Evolutionary conservation across 2,888 invertebrate species (phyloP).

Genomic region (Chromoteleia sp.): DNA sequence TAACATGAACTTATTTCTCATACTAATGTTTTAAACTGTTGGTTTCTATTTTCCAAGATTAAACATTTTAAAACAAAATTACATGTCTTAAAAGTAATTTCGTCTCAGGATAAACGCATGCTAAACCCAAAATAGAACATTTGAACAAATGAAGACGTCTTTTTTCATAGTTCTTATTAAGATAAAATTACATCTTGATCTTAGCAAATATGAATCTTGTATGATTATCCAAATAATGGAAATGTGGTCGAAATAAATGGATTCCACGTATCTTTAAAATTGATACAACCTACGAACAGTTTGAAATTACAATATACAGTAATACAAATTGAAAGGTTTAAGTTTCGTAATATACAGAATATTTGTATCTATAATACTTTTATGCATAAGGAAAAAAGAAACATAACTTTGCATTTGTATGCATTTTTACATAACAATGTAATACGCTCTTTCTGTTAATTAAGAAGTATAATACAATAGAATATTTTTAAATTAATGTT

Average conservation of each 20-base stretch:
- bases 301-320: conserved; percentile 16
- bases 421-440: too few species aligned
- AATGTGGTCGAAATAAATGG: conserved; percentile 44
- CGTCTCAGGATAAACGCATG: not conserved
- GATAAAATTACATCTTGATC: conserved; percentile 43
- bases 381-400: too few species aligned
- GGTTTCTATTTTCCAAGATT: too few species aligned
- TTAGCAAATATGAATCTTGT: conserved; percentile 48
- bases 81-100: too few species aligned
- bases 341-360: conserved; percentile 9
- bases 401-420: too few species aligned
- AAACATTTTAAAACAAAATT: too few species aligned
- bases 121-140: conserved; percentile 21
- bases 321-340: conserved; percentile 23
- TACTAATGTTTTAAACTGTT: conserved; percentile 7
- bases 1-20: conserved; percentile 17
- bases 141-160: conserved; percentile 43
- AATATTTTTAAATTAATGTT: too few species aligned
- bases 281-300: conserved; percentile 34
- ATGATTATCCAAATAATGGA: conserved; percentile 53
- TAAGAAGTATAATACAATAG: too few species aligned
- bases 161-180: conserved; percentile 44
- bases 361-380: too few species aligned
- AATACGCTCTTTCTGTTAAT: too few species aligned
- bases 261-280: conserved; percentile 31